Evolutionary conservation across 2,888 invertebrate genomes (phyloP).

Genomic region (Tachystola acroxantha): DNA sequence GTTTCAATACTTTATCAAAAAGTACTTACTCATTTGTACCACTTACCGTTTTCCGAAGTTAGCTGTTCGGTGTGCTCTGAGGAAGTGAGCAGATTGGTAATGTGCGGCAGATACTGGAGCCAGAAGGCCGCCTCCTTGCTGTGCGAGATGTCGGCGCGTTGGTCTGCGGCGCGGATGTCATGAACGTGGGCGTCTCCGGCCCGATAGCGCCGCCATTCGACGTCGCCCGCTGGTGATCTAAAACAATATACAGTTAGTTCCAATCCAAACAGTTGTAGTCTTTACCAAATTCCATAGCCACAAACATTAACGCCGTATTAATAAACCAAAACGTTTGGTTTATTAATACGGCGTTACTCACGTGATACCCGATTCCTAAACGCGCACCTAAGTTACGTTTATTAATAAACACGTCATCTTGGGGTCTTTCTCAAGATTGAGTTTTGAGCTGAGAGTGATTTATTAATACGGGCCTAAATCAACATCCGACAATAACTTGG

Average conservation of each 20-base stretch:
- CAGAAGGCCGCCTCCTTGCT: constrained; percentile 53
- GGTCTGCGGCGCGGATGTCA: constrained; percentile 43
- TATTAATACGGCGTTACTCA: too few species aligned
- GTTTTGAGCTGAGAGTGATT: too few species aligned
- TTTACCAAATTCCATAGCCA: not conserved
- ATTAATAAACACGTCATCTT: too few species aligned
- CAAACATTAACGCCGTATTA: not conserved
- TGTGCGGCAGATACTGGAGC: constrained; percentile 63
- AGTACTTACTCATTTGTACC: too few species aligned
- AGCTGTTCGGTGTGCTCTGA: constrained; percentile 48
- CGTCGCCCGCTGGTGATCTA: constrained; percentile 78
- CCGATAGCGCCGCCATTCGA: constrained; percentile 80
- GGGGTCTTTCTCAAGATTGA: too few species aligned
- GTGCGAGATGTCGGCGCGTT: constrained; percentile 14
- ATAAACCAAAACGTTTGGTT: too few species aligned
- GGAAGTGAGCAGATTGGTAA: constrained; percentile 32
- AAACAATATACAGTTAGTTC: constrained; percentile 11
- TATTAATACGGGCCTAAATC: too few species aligned
- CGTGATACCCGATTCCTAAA: too few species aligned
- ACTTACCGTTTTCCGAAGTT: constrained; percentile 23
- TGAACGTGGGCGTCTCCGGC: constrained; percentile 67
- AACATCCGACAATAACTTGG: too few species aligned
- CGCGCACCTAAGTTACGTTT: too few species aligned
- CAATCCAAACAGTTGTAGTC: not conserved
- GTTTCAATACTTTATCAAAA: too few species aligned